These are phyloP conservation scores for Spinus pinus DNA, from an alignment of 2,797 vertebrate species.

Conservation along the genomic window DNA sequence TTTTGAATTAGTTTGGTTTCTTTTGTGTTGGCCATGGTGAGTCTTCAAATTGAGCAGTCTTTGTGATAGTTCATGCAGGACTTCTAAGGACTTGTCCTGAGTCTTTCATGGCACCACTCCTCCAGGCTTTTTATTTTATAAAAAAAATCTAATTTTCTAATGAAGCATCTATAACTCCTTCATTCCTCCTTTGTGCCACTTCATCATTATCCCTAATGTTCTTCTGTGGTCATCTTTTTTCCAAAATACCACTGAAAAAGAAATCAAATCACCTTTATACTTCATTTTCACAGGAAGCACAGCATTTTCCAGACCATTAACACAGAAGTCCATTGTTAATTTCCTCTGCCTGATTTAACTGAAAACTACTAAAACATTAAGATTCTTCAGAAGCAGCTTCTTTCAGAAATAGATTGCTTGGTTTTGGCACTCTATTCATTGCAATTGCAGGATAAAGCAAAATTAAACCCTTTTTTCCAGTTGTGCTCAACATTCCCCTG, in stretches of 20 bases:
- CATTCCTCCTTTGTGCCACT: background rate
- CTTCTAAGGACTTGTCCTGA: background rate
- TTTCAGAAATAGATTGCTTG: background rate
- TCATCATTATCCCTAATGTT: background rate
- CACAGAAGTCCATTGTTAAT: conserved; percentile 5
- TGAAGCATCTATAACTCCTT: background rate
- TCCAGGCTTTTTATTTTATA: background rate
- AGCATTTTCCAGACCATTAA: conserved; percentile 33
- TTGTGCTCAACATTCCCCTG: background rate
- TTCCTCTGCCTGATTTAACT: conserved; percentile 36
- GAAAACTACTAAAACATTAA: conserved; percentile 22
- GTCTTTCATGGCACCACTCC: background rate
- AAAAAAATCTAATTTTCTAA: background rate
- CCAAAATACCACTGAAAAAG: background rate
- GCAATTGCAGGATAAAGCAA: background rate
- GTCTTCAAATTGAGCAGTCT: background rate
- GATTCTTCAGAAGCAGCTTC: background rate
- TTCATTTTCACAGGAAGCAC: conserved; percentile 13
- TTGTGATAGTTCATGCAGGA: background rate
- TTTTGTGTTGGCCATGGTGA: background rate
- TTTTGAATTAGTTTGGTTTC: background rate
- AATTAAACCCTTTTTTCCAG: background rate
- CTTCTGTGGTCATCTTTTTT: background rate
- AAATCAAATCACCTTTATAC: conserved; percentile 23
- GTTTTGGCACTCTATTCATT: background rate